Evolutionary conservation across 2,888 invertebrate species (phyloP), one percentile per base, ranked within the genome.

Genomic region (Bursaphelenchus okinawaensis): DNA sequence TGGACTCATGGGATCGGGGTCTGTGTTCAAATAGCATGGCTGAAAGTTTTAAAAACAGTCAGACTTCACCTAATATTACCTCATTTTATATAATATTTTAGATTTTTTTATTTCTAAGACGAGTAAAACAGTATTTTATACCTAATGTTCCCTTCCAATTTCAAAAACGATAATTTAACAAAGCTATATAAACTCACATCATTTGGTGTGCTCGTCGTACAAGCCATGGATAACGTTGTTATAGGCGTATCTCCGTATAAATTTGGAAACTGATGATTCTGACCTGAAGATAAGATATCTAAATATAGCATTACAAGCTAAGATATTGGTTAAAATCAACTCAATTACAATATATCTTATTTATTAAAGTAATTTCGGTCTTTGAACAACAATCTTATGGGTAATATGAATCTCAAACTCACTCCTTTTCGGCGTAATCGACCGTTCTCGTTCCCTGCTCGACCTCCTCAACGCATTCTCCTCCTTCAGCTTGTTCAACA

Each of bases 231-330:
- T 9, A 66, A 22, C 4, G 70, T 65, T 40, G 29, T 66, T 22
- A 68, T 27, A 19, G 68, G 68, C 1, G 68, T 68, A 29, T 31
- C 51, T 6, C 67, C 67, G 28, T 67, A 68, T 16, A 67, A 55
- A 22, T 55, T 52, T 20, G 67, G 66, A 28, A 55, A 62, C n/a
- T 40, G 40, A 40, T 40, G 7, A 24, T 61, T 63, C 27, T 63
- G 28, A 22, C 59, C 54, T 54, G 19, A 54, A 54, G 1, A 4
- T 1, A 40, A 40, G 6, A 16, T 26, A 54, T 23, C 12, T 54
- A 16, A 54, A 54, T 19, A 23, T 22, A 54, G 24, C 12, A n/a
- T n/a, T n/a, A n/a, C n/a, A n/a, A n/a, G n/a, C n/a, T n/a, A n/a
- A n/a, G n/a, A n/a, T n/a, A n/a, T n/a, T n/a, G n/a, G n/a, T n/a